Percentiles rank a stretch among this genome's conserved stretches.
These are phyloP conservation scores for Falco naumanni DNA, from an alignment of 2,797 vertebrate genomes.

Conservation along the genomic window DNA sequence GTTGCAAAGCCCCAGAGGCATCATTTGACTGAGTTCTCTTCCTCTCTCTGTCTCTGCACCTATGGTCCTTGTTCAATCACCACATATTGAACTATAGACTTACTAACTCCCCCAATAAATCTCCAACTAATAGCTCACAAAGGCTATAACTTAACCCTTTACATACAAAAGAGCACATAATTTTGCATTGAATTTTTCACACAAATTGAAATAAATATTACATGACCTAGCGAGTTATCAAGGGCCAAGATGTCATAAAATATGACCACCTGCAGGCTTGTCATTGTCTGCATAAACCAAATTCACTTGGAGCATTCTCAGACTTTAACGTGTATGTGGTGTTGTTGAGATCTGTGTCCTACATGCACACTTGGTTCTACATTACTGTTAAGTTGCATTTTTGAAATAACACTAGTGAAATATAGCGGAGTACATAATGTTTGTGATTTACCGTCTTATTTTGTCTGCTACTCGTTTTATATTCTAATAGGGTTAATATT, in stretches of 20 bases:
- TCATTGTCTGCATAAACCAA: not conserved
- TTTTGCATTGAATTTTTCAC: slow-evolving; percentile 65
- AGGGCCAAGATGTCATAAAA: slow-evolving; percentile 31
- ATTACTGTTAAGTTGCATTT: slow-evolving; percentile 1
- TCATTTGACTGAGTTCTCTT: slow-evolving; percentile 80
- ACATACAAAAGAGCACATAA: slow-evolving; percentile 73
- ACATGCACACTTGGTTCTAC: not conserved
- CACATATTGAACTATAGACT: slow-evolving; percentile 81
- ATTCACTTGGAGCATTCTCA: not conserved
- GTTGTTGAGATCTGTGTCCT: not conserved
- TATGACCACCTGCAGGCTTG: slow-evolving; percentile 33
- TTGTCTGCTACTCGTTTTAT: not conserved
- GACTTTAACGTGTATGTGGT: not conserved
- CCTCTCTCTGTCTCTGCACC: slow-evolving; percentile 76
- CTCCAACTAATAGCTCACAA: slow-evolving; percentile 83
- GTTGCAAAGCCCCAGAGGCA: slow-evolving; percentile 79
- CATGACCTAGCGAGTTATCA: slow-evolving; percentile 39
- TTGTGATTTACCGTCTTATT: slow-evolving; percentile 9
- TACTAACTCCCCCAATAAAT: slow-evolving; percentile 86
- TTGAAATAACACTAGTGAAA: not conserved
- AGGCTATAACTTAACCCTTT: slow-evolving; percentile 88
- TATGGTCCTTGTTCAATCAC: slow-evolving; percentile 80
- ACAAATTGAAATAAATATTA: slow-evolving; percentile 67
- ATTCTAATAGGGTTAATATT: slow-evolving; percentile 1
- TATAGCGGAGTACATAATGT: not conserved